phyloP scores from a whole-genome alignment of 2,888 invertebrate species.

The Drosophila nr. fundita region DNA sequence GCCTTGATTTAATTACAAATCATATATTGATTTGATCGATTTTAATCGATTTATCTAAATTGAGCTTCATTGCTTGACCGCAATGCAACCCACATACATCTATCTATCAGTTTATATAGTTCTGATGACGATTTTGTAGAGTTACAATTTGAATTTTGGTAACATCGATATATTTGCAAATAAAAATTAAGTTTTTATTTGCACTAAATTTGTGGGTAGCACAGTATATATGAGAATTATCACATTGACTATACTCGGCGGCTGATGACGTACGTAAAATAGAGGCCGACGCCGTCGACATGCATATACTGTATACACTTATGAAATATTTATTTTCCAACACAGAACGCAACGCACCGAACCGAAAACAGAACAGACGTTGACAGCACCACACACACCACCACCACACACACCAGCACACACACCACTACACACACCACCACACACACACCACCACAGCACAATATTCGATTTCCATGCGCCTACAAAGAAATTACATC shows the following conservation, averaged over 20 bases:
- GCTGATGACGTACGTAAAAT: slow-evolving; percentile 46
- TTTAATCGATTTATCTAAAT: background rate
- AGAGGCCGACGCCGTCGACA: slow-evolving; percentile 57
- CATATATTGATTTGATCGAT: background rate
- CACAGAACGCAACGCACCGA: slow-evolving; percentile 15
- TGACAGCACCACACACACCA: slow-evolving; percentile 14
- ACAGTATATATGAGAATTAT: slow-evolving; percentile 24
- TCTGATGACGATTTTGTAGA: background rate
- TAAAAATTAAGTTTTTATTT: background rate
- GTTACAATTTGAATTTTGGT: background rate
- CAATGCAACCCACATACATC: background rate
- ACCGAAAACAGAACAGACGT: slow-evolving; percentile 9
- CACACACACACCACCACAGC: background rate
- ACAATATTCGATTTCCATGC: slow-evolving; percentile 8
- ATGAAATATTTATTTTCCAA: slow-evolving; percentile 42
- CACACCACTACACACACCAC: background rate
- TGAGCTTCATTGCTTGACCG: background rate
- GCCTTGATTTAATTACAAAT: background rate
- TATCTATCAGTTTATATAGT: background rate
- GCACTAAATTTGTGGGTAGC: background rate
- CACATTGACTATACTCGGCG: slow-evolving; percentile 31
- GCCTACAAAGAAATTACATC: background rate
- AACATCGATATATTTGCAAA: background rate
- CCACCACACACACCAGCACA: slow-evolving; percentile 16
- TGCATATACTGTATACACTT: slow-evolving; percentile 40